A percentile compares a stretch with the other conserved stretches of the same genome.
These are phyloP conservation scores for Thalassoma bifasciatum DNA, from an alignment of 2,113 vertebrate genomes.

Conservation along the genomic window DNA sequence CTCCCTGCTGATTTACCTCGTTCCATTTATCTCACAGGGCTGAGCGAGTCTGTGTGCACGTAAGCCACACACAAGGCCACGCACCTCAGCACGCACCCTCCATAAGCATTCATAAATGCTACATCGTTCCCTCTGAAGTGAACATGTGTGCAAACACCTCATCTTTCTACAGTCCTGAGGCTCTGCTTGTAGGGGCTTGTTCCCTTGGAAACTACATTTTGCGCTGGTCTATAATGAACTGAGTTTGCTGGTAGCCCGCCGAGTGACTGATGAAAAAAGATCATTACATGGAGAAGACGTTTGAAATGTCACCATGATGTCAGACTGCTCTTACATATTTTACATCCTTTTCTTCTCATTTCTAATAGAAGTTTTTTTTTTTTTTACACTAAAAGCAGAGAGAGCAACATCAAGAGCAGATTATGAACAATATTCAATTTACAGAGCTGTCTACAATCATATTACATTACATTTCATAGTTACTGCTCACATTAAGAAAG, in stretches of 20 bases:
- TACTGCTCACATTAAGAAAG: neutral
- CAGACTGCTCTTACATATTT: conserved; percentile 49
- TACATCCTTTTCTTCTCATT: conserved; percentile 11
- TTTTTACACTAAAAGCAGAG: conserved; percentile 20
- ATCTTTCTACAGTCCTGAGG: conserved; percentile 58
- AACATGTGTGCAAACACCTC: conserved; percentile 62
- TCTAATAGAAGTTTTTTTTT: conserved; percentile 7
- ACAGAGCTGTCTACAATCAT: neutral
- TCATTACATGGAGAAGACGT: conserved; percentile 62
- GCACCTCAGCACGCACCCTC: conserved; percentile 27
- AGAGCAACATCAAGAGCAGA: neutral
- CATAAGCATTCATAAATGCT: conserved; percentile 48
- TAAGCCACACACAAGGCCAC: conserved; percentile 29
- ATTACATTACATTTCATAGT: neutral
- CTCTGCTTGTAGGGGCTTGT: conserved; percentile 67
- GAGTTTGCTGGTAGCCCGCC: conserved; percentile 57
- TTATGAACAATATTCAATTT: conserved; percentile 10
- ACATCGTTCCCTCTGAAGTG: conserved; percentile 52
- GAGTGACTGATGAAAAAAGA: conserved; percentile 67
- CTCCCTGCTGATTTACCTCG: conserved; percentile 74
- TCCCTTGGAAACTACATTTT: conserved; percentile 81
- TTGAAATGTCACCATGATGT: conserved; percentile 67
- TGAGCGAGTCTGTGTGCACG: conserved; percentile 40
- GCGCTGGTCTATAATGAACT: conserved; percentile 72
- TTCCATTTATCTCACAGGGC: conserved; percentile 67